Conservation (phyloP, 2,888 invertebrate species). For the Spisula subtruncata region DNA sequence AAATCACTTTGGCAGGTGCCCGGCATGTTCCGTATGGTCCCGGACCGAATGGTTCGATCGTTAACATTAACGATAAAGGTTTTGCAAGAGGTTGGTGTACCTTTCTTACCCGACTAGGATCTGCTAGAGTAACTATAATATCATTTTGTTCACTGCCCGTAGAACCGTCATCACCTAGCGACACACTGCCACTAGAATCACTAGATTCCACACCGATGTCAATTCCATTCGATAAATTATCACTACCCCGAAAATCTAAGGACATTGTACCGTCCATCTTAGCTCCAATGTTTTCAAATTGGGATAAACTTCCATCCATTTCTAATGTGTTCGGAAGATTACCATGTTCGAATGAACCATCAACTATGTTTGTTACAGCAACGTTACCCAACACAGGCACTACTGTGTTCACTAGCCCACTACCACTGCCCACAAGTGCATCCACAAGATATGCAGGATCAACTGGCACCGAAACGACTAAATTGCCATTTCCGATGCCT, state of each 20-base stretch:
- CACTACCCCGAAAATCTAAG: not conserved
- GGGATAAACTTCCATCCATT: not conserved
- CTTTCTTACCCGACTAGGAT: not conserved
- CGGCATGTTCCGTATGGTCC: constrained; percentile 63
- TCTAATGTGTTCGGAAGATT: not conserved
- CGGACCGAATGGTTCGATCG: constrained; percentile 58
- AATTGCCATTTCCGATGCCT: not conserved
- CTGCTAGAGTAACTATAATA: not conserved
- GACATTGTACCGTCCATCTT: no score
- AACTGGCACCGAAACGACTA: not conserved
- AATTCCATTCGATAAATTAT: not conserved
- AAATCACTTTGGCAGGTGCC: constrained; percentile 58
- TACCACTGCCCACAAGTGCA: not conserved
- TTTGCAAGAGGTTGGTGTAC: constrained; percentile 13
- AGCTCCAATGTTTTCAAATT: no score
- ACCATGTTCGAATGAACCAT: not conserved
- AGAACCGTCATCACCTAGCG: not conserved
- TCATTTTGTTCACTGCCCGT: not conserved
- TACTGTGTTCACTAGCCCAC: not conserved
- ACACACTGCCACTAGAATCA: not conserved
- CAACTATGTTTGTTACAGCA: not conserved
- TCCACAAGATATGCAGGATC: not conserved
- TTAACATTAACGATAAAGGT: constrained; percentile 33
- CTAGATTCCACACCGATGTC: not conserved
- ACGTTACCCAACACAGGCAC: not conserved